These are phyloP conservation scores for Stomorhina lunata DNA, from an alignment of 2,888 invertebrate genomes.

Conservation along the genomic window DNA sequence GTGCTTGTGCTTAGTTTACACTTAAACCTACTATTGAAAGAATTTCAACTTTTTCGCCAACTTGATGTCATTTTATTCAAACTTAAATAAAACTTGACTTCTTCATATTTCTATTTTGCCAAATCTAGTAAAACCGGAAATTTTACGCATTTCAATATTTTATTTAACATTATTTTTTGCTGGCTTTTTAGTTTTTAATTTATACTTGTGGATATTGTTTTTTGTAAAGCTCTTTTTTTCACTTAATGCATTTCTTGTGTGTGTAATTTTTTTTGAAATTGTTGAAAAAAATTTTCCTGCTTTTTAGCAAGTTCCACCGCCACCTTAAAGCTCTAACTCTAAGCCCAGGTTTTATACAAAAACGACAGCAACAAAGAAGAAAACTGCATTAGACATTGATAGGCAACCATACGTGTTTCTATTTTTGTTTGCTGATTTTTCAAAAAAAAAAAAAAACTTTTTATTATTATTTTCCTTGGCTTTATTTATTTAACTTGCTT, in stretches of 20 bases:
- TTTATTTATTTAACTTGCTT: conserved; percentile 17
- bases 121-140: conserved; percentile 65
- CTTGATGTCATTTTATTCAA: conserved; percentile 50
- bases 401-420: conserved; percentile 41
- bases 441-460: no score
- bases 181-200: background rate
- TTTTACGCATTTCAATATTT: conserved; percentile 56
- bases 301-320: no score
- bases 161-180: conserved; percentile 22
- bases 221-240: conserved; percentile 1
- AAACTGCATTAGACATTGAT: conserved; percentile 60
- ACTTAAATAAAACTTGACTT: conserved; percentile 24
- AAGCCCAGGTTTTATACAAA: no score
- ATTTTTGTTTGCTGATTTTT: background rate
- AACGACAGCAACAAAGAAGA: no score
- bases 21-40: conserved; percentile 3
- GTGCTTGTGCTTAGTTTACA: no score
- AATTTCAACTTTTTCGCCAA: background rate
- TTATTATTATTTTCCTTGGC: background rate
- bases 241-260: conserved; percentile 34
- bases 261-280: conserved; percentile 6
- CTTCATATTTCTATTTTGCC: conserved; percentile 63
- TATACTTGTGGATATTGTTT: conserved; percentile 24
- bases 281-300: conserved; percentile 48
- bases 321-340: no score